Evolutionary conservation across 1,140 invertebrate genomes (phyloP), one percentile per base, ranked within the genome.

Genomic region (Bombus pyrosoma): DNA sequence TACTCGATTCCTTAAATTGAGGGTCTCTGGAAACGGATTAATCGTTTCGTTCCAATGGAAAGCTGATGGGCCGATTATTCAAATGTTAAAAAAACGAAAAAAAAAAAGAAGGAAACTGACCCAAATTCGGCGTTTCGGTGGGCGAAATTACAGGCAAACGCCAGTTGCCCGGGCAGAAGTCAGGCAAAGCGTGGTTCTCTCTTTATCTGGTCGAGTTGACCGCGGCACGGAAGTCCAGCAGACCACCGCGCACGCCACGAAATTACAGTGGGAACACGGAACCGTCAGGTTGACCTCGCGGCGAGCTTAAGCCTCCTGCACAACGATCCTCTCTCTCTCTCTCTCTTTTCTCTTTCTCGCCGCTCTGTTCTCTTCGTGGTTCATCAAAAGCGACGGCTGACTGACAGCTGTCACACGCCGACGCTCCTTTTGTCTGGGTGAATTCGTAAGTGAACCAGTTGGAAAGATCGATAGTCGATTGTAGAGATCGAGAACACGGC

Each of bases 351-450:
- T 64, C n/a, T 32, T 32, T 62, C 10, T 22, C 47, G 47, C 6
- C 47, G 18, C 6, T 53, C 18, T 53, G 47, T 53, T 22, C 18
- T n/a, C 28, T 62, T 62, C 57, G 73, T 57, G 12, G 59, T 32
- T 77, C 57, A n/a, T 53, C 18, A 53, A 69, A 66, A 68, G 59
- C 83, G 53, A 62, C 53, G 47, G 53, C n/a, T 79, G 76, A 84
- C 39, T 84, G 83, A 84, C 83, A 91, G 89, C 89, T 91, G 89
- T 91, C 89, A 86, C 77, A 57, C 47, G 41, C 34, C 22, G 59
- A 62, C 59, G 59, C 28, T 62, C 28, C 59, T 62, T 62, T 62
- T 12, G 59, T 53, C 47, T 53, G 47, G 47, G 47, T 53, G 47
- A 53, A 53, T 53, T 53, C 47, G 47, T 22, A 53, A 53, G 47